Base-by-base conservation (phyloP, 2,888 invertebrate species). In the Ptychoptera albimana region DNA sequence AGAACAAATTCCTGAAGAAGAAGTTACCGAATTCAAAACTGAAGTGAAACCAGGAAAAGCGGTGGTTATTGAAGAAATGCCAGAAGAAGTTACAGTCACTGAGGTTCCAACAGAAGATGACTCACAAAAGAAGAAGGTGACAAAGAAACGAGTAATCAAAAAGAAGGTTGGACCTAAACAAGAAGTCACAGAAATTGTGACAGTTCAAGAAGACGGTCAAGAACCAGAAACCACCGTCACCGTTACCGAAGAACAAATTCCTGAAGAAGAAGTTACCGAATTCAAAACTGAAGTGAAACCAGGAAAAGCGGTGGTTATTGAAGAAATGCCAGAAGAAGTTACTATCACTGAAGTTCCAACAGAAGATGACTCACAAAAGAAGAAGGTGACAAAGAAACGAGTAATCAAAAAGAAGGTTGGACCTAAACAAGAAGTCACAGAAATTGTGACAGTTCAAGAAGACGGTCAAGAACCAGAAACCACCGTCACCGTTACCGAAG, bases 231-330 rank as follows among this genome's bases (percentile, higher is more conserved):
- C 23, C 3, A 23, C 23, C 23, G 23, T 23, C 23, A 23, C 54
- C 39, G 23, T 23, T 23, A 23, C 23, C 23, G 23, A 23, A 23
- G 23, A 23, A 23, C 23, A 23, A 54, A 47, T 51, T 48, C 46
- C 52, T 45, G 46, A 52, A 37, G 45, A 51, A 39, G 51, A 23
- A 23, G 23, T 7, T 5, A 23, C 23, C 23, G 23, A 23, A 23
- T 23, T 23, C 23, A 23, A 23, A 23, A 23, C 60, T 8, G 57
- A 63, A 48, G 58, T 60, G 45, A 52, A 60, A 16, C 67, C 69
- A 31, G 63, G 66, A 52, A 55, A 64, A 49, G 61, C 68, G 2
- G 60, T 64, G 49, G 55, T 54, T 35, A 62, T 63, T 16, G 61
- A 67, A 55, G 23, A 23, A 23, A 23, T 23, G 23, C 23, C 23